Evolutionary conservation across 2,888 invertebrate genomes (phyloP).

Genomic region (Dynastes grantii): DNA sequence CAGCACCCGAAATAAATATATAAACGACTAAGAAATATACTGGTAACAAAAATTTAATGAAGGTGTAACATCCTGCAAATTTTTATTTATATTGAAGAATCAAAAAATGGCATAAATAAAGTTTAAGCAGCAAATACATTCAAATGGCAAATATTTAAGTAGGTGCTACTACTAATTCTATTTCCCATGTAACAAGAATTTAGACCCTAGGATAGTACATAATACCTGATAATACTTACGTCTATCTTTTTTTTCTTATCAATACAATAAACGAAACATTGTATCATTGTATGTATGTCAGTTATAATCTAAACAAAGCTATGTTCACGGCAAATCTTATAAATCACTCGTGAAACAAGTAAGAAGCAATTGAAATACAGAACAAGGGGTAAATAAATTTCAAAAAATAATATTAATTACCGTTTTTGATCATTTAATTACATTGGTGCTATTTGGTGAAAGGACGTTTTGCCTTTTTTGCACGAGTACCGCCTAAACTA

Average conservation of each 20-base stretch:
- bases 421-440: constrained; percentile 41
- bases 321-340: constrained; percentile 3
- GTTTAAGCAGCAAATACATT: too few species aligned
- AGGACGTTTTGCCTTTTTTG: constrained; percentile 19
- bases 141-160: too few species aligned
- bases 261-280: background rate
- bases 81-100: too few species aligned
- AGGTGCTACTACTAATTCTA: background rate
- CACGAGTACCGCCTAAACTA: constrained; percentile 21
- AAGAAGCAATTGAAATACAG: background rate
- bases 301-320: constrained; percentile 9
- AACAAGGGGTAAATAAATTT: background rate
- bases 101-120: too few species aligned
- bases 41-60: too few species aligned
- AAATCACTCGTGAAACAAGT: background rate
- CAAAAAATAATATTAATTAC: constrained; percentile 22
- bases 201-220: background rate
- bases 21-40: too few species aligned
- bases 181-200: background rate
- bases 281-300: background rate
- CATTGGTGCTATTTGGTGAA: constrained; percentile 29
- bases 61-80: too few species aligned
- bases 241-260: background rate
- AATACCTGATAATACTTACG: background rate
- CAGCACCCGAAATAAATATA: too few species aligned